Conservation (phyloP, 2,113 vertebrate species). For the Maccullochella peelii region DNA sequence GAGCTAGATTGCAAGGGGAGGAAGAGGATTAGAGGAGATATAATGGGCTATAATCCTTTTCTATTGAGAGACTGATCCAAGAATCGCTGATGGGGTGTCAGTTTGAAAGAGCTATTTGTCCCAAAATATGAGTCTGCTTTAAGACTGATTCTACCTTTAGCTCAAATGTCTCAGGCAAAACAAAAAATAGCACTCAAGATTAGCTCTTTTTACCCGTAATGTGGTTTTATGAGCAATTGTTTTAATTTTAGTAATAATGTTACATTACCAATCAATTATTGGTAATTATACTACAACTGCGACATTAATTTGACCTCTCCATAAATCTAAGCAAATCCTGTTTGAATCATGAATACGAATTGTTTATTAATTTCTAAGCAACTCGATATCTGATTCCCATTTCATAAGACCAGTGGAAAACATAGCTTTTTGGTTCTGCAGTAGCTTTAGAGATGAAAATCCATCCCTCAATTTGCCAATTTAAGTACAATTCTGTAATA, state of each 20-base stretch:
- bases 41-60: slow-evolving; percentile 62
- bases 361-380: background rate
- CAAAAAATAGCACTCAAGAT: background rate
- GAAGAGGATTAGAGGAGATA: slow-evolving; percentile 61
- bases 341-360: background rate
- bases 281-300: background rate
- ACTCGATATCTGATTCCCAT: background rate
- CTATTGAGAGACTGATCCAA: slow-evolving; percentile 40
- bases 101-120: slow-evolving; percentile 42
- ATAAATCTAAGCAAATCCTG: background rate
- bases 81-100: slow-evolving; percentile 38
- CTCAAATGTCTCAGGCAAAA: background rate
- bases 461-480: background rate
- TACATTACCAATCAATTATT: background rate
- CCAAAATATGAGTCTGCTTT: slow-evolving; percentile 42
- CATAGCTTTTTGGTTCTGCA: background rate
- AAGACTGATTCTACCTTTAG: slow-evolving; percentile 11
- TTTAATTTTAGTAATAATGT: slow-evolving; percentile 8
- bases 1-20: slow-evolving; percentile 15
- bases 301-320: background rate
- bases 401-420: background rate
- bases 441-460: no score
- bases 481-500: background rate
- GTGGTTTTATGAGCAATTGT: background rate
- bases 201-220: background rate